Evolutionary conservation across 2,113 vertebrate species (phyloP), one percentile per base, ranked within the genome.

Genomic region (Grantiella picta): DNA sequence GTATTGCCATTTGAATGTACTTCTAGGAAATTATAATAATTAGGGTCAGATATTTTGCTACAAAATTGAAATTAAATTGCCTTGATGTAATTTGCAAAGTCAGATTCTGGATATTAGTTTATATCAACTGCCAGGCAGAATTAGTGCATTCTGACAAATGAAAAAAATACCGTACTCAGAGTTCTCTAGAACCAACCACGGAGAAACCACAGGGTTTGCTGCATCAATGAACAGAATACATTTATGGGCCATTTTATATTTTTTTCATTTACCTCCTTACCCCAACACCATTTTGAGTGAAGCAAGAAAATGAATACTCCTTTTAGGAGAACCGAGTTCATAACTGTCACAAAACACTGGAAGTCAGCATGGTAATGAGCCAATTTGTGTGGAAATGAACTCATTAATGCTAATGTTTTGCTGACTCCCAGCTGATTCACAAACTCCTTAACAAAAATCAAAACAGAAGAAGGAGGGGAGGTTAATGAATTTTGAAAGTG

Each of bases 331-430:
- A 95, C 56, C 9, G 12, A 96, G 78, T 93, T 97, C 86, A 80
- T 85, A 89, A 86, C 93, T 96, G 94, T 88, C 81, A 95, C 57
- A 76, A 97, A 97, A 92, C 83, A 95, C 72, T 97, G 85, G 88
- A 96, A 97, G 90, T 91, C 95, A 94, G 96, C 83, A 97, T 95
- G 92, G 89, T 97, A 98, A 98, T 97, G 95, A 97, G 92, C 71
- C 96, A 96, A 97, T 98, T 97, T 97, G 94, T 96, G 96, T 96
- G 94, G 78, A 97, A 98, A 98, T 98, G 95, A 97, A 97, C 96
- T 97, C 97, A 96, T 98, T 98, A 98, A 97, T 95, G 94, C 53
- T 97, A 97, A 97, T 93, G 93, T 97, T 98, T 97, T 98, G 94
- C 97, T 97, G 97, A 97, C 96, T 97, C 95, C 95, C 97, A 95